phyloP scores from a whole-genome alignment of 2,888 invertebrate genomes.

The Poecilobothrus nobilitatus region DNA sequence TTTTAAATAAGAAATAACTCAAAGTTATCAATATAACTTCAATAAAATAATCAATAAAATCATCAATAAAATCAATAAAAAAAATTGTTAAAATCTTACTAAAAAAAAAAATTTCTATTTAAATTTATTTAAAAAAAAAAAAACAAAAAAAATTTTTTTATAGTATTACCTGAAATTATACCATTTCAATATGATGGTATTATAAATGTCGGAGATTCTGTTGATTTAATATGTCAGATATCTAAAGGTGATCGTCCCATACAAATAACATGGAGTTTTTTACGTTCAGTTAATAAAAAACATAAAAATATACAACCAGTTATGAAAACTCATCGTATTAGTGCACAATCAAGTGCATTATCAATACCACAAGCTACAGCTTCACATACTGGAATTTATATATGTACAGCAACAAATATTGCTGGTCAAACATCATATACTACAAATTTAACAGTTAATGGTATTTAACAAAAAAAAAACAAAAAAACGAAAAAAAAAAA shows the following conservation, averaged over 20 bases:
- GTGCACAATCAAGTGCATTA: constrained; percentile 55
- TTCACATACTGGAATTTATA: constrained; percentile 53
- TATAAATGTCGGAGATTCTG: constrained; percentile 61
- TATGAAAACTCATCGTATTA: constrained; percentile 52
- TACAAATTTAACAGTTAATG: constrained; percentile 53
- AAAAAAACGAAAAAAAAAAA: not conserved
- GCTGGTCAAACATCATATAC: constrained; percentile 49
- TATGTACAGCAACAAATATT: constrained; percentile 50
- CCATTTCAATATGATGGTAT: constrained; percentile 67
- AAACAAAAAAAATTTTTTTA: constrained; percentile 1
- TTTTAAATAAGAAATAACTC: too few relatives aligned
- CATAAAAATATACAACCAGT: constrained; percentile 31
- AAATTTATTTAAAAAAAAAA: too few relatives aligned
- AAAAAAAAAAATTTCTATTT: too few relatives aligned
- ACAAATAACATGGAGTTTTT: constrained; percentile 56
- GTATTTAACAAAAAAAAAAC: constrained; percentile 34
- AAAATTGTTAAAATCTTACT: too few relatives aligned
- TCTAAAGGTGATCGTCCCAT: constrained; percentile 62
- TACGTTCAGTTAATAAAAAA: constrained; percentile 31
- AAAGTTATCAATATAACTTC: too few relatives aligned
- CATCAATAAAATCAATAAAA: too few relatives aligned
- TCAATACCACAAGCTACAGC: constrained; percentile 52
- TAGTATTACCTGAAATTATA: constrained; percentile 68
- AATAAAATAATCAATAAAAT: too few relatives aligned
- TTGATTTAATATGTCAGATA: constrained; percentile 62